Evolutionary conservation across 2,113 vertebrate species (phyloP), one percentile per base, ranked within the genome.

Genomic region (Salvelinus alpinus): DNA sequence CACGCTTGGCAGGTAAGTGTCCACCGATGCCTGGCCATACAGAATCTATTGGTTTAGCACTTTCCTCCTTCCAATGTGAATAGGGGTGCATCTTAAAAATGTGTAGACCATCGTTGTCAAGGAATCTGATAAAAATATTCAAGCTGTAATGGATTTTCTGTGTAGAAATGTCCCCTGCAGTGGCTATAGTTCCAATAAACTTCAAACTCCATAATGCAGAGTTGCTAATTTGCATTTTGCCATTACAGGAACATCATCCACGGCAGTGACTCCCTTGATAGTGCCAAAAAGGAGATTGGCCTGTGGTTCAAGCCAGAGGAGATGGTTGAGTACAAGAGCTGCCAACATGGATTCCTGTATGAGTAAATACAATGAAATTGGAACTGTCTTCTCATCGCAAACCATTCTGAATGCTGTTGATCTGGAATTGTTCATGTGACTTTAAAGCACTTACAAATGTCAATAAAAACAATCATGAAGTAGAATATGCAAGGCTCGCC

Each of bases 231-330:
- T 54, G 51, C 16, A 16, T 54, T 18, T 1, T 54, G 14, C 9
- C 9, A 11, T 54, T 31, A 1, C 88, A 99, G 97, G 90, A 99
- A 99, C 93, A 96, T 99, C 92, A 96, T 98, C 86, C 98, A 99
- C 0, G 97, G 97, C 90, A 99, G 98, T 0, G 98, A 99, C 88
- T 97, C 98, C 0, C 93, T 97, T 20, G 94, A 95, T 25, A 99
- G 96, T 0, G 97, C 98, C 0, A 95, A 97, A 82, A 95, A 86
- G 9, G 97, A 99, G 91, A 92, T 98, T 27, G 86, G 1, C 70
- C 92, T 99, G 76, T 99, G 97, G 97, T 99, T 99, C 89, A 96
- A 96, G 78, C 82, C 93, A 0, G 78, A 91, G 24, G 97, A 99
- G 88, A 77, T 99, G 25, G 80, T 95, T 0, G 18, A 79, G 31